Evolutionary conservation across 2,888 invertebrate genomes (phyloP).

Genomic region (Unio pictorum): DNA sequence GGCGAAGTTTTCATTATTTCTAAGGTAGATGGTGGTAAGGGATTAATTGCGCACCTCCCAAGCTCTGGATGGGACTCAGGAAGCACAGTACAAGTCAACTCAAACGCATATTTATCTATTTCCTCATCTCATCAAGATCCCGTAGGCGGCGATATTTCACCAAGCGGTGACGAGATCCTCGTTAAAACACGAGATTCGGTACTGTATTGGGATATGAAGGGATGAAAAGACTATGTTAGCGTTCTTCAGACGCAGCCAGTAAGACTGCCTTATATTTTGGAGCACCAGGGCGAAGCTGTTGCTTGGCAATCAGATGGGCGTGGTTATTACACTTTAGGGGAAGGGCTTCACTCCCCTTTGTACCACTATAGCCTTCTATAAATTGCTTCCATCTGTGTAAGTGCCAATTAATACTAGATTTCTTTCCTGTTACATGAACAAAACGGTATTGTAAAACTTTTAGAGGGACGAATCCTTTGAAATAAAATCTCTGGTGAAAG

Average conservation of each 20-base stretch:
- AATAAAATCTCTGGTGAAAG: too few relatives aligned
- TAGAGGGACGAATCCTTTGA: too few relatives aligned
- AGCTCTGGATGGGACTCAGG: conserved; percentile 17
- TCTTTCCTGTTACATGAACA: too few relatives aligned
- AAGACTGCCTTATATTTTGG: conserved; percentile 10
- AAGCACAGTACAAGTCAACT: conserved; percentile 7
- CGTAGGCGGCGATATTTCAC: conserved; percentile 29
- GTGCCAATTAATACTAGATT: too few relatives aligned
- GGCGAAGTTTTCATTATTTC: conserved; percentile 28
- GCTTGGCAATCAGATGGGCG: conserved; percentile 8
- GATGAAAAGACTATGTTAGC: conserved; percentile 5
- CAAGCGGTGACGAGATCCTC: conserved; percentile 19
- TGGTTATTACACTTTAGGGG: conserved; percentile 20
- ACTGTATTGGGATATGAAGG: conserved; percentile 4
- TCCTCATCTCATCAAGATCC: conserved; percentile 16
- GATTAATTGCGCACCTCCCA: conserved; percentile 23
- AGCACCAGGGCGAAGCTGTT: conserved; percentile 11
- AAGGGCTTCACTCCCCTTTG: conserved; percentile 8
- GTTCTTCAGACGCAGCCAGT: conserved; percentile 6
- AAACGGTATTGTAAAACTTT: too few relatives aligned
- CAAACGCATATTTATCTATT: conserved; percentile 18
- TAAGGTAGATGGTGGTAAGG: conserved; percentile 21
- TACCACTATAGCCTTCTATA: conserved; percentile 10
- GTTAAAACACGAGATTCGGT: not conserved
- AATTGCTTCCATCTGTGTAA: too few relatives aligned